These are phyloP conservation scores for Seriola aureovittata DNA, from an alignment of 2,113 vertebrate species.

Conservation along the genomic window DNA sequence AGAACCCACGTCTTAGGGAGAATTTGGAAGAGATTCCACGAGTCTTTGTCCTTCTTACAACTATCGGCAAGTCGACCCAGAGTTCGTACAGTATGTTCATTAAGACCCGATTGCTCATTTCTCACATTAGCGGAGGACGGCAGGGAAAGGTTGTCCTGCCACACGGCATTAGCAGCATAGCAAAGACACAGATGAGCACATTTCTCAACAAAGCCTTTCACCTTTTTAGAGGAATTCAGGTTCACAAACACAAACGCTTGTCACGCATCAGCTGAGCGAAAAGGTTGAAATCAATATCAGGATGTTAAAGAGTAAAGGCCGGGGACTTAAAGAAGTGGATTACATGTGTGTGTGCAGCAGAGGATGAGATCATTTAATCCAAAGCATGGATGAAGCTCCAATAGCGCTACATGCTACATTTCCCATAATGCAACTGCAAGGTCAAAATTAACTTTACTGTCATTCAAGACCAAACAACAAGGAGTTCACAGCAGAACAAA, in stretches of 20 bases:
- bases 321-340: neutral
- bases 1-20: neutral
- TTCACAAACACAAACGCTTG: neutral
- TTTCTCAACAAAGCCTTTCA: neutral
- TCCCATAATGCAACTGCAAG: too few relatives aligned
- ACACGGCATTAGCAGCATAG: neutral
- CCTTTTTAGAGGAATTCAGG: neutral
- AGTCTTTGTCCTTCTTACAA: neutral
- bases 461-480: too few relatives aligned
- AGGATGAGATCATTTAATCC: neutral
- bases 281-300: neutral
- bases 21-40: neutral
- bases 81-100: slow-evolving; percentile 9
- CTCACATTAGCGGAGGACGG: slow-evolving; percentile 1
- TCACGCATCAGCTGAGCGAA: neutral
- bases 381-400: too few relatives aligned
- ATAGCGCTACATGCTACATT: too few relatives aligned
- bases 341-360: too few relatives aligned
- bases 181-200: neutral
- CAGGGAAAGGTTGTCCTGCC: slow-evolving; percentile 17
- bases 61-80: neutral
- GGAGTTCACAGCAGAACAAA: too few relatives aligned
- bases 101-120: neutral
- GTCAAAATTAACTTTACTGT: too few relatives aligned
- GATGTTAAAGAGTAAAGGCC: neutral